Base-by-base conservation (phyloP, 1,140 invertebrate genomes). In the Euura saliciscinereae region DNA sequence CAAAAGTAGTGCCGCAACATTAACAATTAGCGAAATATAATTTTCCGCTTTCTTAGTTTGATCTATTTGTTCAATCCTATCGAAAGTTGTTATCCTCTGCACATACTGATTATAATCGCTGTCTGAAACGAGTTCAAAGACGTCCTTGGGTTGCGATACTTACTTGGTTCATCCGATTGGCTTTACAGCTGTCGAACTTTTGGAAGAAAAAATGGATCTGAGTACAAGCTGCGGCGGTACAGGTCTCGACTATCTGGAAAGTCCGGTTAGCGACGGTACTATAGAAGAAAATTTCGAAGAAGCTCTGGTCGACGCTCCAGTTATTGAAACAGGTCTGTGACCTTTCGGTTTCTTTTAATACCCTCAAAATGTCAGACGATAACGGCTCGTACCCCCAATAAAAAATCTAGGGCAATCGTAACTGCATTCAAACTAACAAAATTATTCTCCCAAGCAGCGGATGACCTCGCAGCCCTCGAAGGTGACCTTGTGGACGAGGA, bases 231-330 rank as follows among this genome's bases (percentile, higher is more conserved):
- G 81, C 74, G 84, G 85, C 10, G 85, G 85, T 46, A 82, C 82
- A 70, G 85, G 85, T 7, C 82, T 90, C 75, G 91, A 92, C 77
- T 92, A 92, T 81, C 83, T 93, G 77, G 92, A 93, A 81, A 93
- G 93, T 74, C 94, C 95, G 43, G 93, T 94, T 65, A 95, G 94
- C 65, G 95, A 96, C 87, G 95, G 95, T 43, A 93, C 95, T 5
- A 95, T 96, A 72, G 96, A 97, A 85, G 96, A 98, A 82, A 97
- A 98, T 84, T 98, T 97, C 89, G 96, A 97, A 86, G 94, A 95
- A 83, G 95, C 95, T 82, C 88, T 97, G n/a, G 94, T 92, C 71
- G 89, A 91, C 76, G 91, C 91, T 73, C 88, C 89, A 66, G 88
- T 91, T 75, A 86, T 90, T 73, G 84, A 86, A 77, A 85, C 83